Conservation (phyloP, 2,888 invertebrate species). For the Bimastos eiseni region DNA sequence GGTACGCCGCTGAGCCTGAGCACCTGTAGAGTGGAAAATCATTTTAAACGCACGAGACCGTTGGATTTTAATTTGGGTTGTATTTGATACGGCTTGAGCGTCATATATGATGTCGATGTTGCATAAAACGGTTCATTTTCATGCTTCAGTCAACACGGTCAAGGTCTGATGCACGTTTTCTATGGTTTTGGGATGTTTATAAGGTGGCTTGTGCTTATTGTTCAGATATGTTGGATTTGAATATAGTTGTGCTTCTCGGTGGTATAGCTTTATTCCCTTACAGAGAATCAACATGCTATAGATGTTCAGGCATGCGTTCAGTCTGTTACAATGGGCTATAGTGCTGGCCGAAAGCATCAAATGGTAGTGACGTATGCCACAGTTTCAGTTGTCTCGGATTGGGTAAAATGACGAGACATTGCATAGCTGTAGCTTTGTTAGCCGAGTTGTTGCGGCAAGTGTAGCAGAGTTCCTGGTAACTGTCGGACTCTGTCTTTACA, state of each 20-base stretch:
- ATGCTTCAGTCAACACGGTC: slow-evolving; percentile 16
- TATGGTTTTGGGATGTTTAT: neutral
- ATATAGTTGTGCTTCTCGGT: neutral
- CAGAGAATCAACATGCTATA: slow-evolving; percentile 13
- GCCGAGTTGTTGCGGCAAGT: neutral
- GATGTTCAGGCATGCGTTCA: slow-evolving; percentile 6
- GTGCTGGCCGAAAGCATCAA: neutral
- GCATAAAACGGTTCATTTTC: slow-evolving; percentile 1
- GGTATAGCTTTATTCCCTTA: neutral
- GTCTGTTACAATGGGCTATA: neutral
- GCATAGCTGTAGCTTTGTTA: neutral
- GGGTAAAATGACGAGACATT: neutral
- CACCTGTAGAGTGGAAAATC: neutral
- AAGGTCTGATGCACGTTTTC: neutral
- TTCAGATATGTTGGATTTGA: neutral
- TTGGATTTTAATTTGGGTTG: neutral
- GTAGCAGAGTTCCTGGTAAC: neutral
- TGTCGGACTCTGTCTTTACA: neutral
- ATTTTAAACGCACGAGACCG: neutral
- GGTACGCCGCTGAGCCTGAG: no score
- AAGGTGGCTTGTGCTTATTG: neutral
- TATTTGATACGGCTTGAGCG: neutral
- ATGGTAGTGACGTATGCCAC: neutral
- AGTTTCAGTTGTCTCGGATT: neutral
- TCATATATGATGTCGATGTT: neutral